Base-by-base conservation (phyloP, 2,113 vertebrate genomes). In the Clinocottus analis region DNA sequence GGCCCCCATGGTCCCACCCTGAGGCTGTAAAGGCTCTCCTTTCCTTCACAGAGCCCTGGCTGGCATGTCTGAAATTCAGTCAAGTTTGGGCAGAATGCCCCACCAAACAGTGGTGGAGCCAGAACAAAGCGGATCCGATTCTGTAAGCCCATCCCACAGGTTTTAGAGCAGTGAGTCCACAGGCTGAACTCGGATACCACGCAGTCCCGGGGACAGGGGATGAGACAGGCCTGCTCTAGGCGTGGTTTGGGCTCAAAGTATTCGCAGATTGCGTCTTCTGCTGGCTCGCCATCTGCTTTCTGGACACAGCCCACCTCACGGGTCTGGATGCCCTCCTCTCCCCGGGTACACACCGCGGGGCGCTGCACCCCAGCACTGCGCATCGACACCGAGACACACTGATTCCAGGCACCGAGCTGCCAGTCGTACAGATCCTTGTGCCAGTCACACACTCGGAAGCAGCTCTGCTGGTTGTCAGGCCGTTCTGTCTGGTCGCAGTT, bases 181-280 rank as follows among this genome's bases (percentile, higher is more conserved):
- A 90, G 79, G 0, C 94, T 95, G 33, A 98, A 99, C 29, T 96
- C 95, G 0, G 97, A 96, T 61, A 98, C 95, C 0, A 98, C 96
- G 80, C 98, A 99, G 84, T 98, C 96, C 73, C 95, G 96, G 2
- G 93, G 96, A 91, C 98, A 99, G 0, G 98, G 98, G 47, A 99
- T 98, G 49, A 99, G 96, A 87, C 98, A 99, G 0, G 96, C 98
- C 93, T 99, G 98, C 81, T 99, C 98, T 33, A 97, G 93, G 0
- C 96, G 96, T 0, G 98, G 97, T 86, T 97, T 97, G 0, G 97
- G 97, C 84, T 99, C 98, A 25, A 99, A 99, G 91, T 99, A 99
- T 90, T 99, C 97, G 0, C 98, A 99, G 85, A 99, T 99, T 69
- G 90, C 94, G 10, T 99, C 97, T 39, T 98, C 96, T 0, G 96